phyloP scores from a whole-genome alignment of 2,113 vertebrate genomes.

The Dicerorhinus sumatrensis region DNA sequence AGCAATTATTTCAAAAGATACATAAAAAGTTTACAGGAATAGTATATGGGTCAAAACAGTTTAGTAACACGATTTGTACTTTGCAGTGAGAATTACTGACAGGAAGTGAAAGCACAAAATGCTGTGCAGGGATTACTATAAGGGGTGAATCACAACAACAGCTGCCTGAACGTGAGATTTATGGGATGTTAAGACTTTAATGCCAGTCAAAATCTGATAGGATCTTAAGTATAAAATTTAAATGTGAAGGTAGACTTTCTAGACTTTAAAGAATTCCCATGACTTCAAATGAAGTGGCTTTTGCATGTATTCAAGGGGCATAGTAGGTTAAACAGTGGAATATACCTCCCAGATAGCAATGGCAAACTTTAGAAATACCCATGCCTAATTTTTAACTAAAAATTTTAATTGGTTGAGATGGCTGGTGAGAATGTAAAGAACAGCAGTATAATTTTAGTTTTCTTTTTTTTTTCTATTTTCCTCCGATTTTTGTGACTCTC shows the following conservation, averaged over 20 bases:
- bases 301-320: not conserved
- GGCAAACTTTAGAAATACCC: not conserved
- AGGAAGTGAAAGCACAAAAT: not conserved
- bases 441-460: not conserved
- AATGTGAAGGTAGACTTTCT: not conserved
- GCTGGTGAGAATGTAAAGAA: not conserved
- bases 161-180: conserved; percentile 40
- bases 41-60: not conserved
- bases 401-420: conserved; percentile 12
- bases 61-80: conserved; percentile 35
- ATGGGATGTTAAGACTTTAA: conserved; percentile 1
- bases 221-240: conserved; percentile 41
- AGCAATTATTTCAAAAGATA: conserved; percentile 37
- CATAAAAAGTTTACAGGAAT: not conserved
- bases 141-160: conserved; percentile 35
- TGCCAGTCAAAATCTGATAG: conserved; percentile 55
- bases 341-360: not conserved
- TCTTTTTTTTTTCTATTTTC: not conserved
- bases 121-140: conserved; percentile 11
- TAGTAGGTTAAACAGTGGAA: not conserved
- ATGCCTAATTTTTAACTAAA: not conserved
- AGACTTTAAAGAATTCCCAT: not conserved
- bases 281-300: not conserved
- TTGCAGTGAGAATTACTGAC: conserved; percentile 26
- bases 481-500: not conserved